Conservation (phyloP, 2,888 invertebrate species). For the Athalia circularis region DNA sequence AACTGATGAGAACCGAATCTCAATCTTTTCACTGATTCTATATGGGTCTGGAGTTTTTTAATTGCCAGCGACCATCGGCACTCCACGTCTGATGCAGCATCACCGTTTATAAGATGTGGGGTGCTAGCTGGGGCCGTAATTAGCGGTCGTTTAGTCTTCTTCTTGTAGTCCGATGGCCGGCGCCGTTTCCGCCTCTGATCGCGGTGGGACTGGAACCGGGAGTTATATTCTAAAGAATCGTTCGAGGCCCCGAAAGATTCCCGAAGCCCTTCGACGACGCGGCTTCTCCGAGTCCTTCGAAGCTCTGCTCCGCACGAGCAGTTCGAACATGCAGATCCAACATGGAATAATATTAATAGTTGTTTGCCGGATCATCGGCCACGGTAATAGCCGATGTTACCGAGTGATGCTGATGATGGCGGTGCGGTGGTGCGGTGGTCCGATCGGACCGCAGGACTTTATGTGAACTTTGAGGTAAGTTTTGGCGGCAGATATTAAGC, state of each 20-base stretch:
- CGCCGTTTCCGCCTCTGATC: constrained; percentile 24
- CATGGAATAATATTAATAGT: constrained; percentile 72
- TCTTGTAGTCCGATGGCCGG: constrained; percentile 16
- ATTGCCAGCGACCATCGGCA: constrained; percentile 13
- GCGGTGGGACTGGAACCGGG: neutral
- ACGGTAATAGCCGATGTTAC: constrained; percentile 66
- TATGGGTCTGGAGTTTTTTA: constrained; percentile 1
- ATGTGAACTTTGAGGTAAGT: neutral
- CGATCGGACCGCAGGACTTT: constrained; percentile 53
- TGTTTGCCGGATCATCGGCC: constrained; percentile 72
- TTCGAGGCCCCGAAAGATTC: no score
- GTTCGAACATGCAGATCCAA: constrained; percentile 68
- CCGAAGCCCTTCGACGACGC: no score
- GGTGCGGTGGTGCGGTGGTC: constrained; percentile 53
- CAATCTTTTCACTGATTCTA: neutral
- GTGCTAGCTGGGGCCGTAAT: constrained; percentile 22
- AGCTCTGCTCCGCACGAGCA: constrained; percentile 31
- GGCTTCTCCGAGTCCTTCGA: neutral
- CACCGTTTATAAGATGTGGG: constrained; percentile 35
- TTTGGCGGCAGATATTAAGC: neutral
- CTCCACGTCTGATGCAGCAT: constrained; percentile 9
- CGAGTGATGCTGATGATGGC: constrained; percentile 46
- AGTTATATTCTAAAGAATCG: no score
- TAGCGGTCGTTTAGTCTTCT: constrained; percentile 22
- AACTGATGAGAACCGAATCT: neutral